Base-by-base conservation (phyloP, 2,888 invertebrate species). In the Hirudinaria manillensis region DNA sequence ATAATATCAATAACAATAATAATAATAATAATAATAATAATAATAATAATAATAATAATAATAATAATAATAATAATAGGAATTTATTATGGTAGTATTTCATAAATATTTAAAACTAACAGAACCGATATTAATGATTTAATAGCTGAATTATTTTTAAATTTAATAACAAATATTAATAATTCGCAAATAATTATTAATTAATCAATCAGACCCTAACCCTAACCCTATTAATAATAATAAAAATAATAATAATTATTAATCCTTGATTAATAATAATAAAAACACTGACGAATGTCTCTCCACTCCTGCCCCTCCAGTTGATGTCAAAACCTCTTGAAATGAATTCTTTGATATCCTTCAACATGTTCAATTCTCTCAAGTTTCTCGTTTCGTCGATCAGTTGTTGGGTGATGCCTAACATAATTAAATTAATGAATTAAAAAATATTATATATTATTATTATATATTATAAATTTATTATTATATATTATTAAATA, bases 371-470 rank as follows among this genome's bases (percentile, higher is more conserved):
- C 83, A 90, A 90, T 85, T 99, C 99, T 0, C 93, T 93, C 65
- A 92, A 91, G 34, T 94, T 92, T 80, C 99, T 88, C 34, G 94
- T 96, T 80, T 95, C 93, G 84, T 99, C 98, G 81, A 99, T 97
- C 80, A 95, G 88, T 83, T 87, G 86, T 80, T 88, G 87, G 13
- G 87, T 88, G 3, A 87, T 83, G 51, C 87, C 87, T 86, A 19
- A 7, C 6, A 61, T 6, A 16, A 53, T 53, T 53, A 13, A 53
- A 53, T 53, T 53, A 53, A 16, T 53, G 13, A 53, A 53, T 53
- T 53, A 53, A 16, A 13, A 53, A 53, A 53, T 21, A 16, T 16
- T 53, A n/a, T n/a, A 45, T 45, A 45, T 45, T 45, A 6, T 45
- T 45, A 16, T 6, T 45, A 1, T 16, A 45, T 7, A 45, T 36